phyloP scores from a whole-genome alignment of 2,797 vertebrate species.

The Ctenopoma multispine region DNA sequence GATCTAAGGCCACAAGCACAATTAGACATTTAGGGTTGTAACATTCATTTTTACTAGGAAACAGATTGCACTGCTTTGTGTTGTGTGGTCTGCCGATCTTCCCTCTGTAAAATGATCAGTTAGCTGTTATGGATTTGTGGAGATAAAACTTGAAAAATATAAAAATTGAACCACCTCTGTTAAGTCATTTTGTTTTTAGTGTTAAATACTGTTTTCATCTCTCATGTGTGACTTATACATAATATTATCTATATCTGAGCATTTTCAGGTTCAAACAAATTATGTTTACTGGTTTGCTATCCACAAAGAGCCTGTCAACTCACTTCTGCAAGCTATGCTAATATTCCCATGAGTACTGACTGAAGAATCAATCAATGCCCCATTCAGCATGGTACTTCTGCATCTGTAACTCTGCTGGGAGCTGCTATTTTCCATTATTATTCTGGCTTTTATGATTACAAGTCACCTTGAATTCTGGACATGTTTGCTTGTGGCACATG shows the following conservation, averaged over 20 bases:
- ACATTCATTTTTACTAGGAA: constrained; percentile 40
- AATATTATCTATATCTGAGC: constrained; percentile 29
- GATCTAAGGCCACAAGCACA: constrained; percentile 27
- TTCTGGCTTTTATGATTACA: constrained; percentile 63
- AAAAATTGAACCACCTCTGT: constrained; percentile 10
- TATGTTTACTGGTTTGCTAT: constrained; percentile 24
- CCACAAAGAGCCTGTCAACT: constrained; percentile 46
- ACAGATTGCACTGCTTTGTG: constrained; percentile 43
- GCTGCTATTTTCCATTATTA: constrained; percentile 44
- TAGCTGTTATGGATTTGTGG: constrained; percentile 43
- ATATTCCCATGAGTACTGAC: constrained; percentile 40
- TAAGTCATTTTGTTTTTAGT: constrained; percentile 10
- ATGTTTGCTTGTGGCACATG: constrained; percentile 45
- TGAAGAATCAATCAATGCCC: constrained; percentile 59
- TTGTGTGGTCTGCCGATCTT: constrained; percentile 38
- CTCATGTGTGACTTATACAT: constrained; percentile 1
- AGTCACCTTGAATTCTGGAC: constrained; percentile 51
- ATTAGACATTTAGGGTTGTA: constrained; percentile 56
- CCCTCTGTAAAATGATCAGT: constrained; percentile 58
- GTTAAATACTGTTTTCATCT: constrained; percentile 29
- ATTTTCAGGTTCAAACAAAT: constrained; percentile 31
- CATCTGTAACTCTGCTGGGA: constrained; percentile 54
- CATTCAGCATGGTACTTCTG: constrained; percentile 46
- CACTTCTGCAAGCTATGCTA: constrained; percentile 40
- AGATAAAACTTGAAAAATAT: constrained; percentile 47